These are phyloP conservation scores for Bubo scandiacus DNA, from an alignment of 2,113 vertebrate species.

Conservation along the genomic window DNA sequence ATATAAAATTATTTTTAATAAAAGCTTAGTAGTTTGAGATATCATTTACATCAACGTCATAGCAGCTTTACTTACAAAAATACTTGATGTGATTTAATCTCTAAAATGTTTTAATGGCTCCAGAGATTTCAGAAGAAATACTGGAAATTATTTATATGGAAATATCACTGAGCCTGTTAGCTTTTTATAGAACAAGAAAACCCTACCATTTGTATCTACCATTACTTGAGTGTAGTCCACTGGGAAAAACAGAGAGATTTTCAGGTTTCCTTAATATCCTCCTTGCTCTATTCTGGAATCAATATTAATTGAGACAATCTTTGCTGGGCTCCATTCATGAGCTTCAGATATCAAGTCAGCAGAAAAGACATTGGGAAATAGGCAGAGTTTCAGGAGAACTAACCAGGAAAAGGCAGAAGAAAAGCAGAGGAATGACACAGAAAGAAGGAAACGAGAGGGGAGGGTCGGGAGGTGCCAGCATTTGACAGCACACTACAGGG, in stretches of 20 bases:
- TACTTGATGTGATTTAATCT: background rate
- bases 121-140: constrained; percentile 10
- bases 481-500: background rate
- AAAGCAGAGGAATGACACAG: background rate
- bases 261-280: background rate
- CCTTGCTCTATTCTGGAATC: background rate
- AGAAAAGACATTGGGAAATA: background rate
- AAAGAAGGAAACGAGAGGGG: background rate
- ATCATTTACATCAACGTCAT: background rate
- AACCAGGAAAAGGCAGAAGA: background rate
- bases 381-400: background rate
- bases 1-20: background rate
- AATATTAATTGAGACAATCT: background rate
- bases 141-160: background rate
- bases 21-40: background rate
- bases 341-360: background rate
- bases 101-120: constrained; percentile 16
- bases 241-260: background rate
- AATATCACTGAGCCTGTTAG: background rate
- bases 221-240: background rate
- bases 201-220: background rate
- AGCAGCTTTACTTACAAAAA: background rate
- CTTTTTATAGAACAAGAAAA: background rate
- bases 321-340: background rate
- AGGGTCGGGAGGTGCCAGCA: background rate